Conservation (phyloP, 2,888 invertebrate genomes). For the Microctonus aethiopoides region DNA sequence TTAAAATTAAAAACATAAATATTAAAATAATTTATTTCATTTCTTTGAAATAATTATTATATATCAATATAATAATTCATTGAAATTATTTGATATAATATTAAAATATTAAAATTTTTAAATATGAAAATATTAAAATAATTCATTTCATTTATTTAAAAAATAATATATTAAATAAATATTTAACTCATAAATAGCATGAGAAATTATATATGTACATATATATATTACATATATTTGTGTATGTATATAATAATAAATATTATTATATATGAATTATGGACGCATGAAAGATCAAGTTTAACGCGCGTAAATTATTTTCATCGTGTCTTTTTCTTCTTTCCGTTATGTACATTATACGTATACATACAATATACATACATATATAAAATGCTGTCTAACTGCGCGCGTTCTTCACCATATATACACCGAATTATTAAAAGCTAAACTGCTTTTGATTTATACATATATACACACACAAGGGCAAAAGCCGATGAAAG, state of each 20-base stretch:
- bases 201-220: too few relatives aligned
- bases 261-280: neutral
- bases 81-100: too few relatives aligned
- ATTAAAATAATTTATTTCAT: too few relatives aligned
- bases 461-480: slow-evolving; percentile 58
- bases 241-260: neutral
- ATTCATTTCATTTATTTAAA: too few relatives aligned
- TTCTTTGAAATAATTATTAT: too few relatives aligned
- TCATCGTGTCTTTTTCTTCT: slow-evolving; percentile 9
- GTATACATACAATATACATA: neutral
- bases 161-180: too few relatives aligned
- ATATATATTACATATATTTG: too few relatives aligned
- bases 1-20: too few relatives aligned
- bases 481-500: slow-evolving; percentile 50
- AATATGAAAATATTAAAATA: too few relatives aligned
- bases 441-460: slow-evolving; percentile 66
- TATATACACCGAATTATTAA: slow-evolving; percentile 62
- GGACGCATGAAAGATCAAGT: slow-evolving; percentile 39
- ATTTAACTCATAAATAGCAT: neutral
- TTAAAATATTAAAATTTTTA: too few relatives aligned
- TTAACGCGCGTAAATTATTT: slow-evolving; percentile 39
- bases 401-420: slow-evolving; percentile 42
- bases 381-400: slow-evolving; percentile 25
- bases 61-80: too few relatives aligned
- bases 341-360: neutral